Conservation (phyloP, 2,888 invertebrate genomes). For the Thereva unica region DNA sequence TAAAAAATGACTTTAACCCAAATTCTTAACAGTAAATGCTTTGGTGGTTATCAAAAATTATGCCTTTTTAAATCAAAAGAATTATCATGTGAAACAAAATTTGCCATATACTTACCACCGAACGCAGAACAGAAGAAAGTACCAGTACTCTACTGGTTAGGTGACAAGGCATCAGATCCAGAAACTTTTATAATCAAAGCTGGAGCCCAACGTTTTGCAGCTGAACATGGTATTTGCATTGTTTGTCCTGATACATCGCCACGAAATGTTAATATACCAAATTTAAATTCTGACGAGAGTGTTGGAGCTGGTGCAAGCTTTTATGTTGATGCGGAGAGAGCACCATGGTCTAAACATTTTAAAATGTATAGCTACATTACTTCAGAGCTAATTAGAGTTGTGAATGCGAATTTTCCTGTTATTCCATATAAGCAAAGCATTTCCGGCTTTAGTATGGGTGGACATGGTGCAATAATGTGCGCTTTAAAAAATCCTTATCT, state of each 20-base stretch:
- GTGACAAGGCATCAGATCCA: slow-evolving; percentile 88
- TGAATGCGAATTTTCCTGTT: slow-evolving; percentile 73
- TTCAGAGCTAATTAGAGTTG: slow-evolving; percentile 73
- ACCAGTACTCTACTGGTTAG: slow-evolving; percentile 85
- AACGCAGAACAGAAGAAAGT: slow-evolving; percentile 56
- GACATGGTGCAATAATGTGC: slow-evolving; percentile 88
- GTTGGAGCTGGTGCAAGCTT: slow-evolving; percentile 93
- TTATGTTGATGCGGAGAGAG: slow-evolving; percentile 84
- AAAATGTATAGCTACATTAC: slow-evolving; percentile 67
- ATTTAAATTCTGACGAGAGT: slow-evolving; percentile 87
- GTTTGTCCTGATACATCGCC: slow-evolving; percentile 94
- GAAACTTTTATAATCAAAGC: slow-evolving; percentile 91
- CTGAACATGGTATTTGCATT: slow-evolving; percentile 78
- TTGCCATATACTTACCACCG: slow-evolving; percentile 84
- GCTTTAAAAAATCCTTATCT: slow-evolving; percentile 83
- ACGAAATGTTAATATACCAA: slow-evolving; percentile 79
- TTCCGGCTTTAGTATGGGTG: slow-evolving; percentile 92
- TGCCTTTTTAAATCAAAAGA: slow-evolving; percentile 54
- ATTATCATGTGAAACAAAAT: slow-evolving; percentile 84
- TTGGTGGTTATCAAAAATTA: slow-evolving; percentile 84
- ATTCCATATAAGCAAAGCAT: slow-evolving; percentile 66
- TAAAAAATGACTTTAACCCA: slow-evolving; percentile 62
- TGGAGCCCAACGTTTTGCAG: slow-evolving; percentile 85
- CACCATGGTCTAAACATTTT: slow-evolving; percentile 75
- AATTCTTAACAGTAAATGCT: slow-evolving; percentile 72